These are phyloP conservation scores for Grammomys surdaster DNA, from an alignment of 2,113 vertebrate genomes.

Conservation along the genomic window DNA sequence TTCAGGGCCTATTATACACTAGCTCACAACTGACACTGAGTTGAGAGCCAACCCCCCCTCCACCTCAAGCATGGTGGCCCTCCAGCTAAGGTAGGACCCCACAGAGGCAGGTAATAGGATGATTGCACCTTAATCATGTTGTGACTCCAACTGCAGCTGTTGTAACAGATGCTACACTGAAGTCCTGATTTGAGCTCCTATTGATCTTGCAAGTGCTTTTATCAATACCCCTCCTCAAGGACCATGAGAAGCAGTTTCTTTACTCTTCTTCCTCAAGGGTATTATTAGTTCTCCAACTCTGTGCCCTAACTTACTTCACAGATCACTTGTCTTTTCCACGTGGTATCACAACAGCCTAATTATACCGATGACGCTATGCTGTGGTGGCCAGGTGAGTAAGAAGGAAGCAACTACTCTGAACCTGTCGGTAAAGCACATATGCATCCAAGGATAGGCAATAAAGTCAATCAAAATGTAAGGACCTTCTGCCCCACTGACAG, in stretches of 20 bases:
- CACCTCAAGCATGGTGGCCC: background rate
- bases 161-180: background rate
- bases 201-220: background rate
- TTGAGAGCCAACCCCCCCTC: background rate
- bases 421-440: background rate
- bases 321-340: background rate
- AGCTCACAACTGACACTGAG: background rate
- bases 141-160: background rate
- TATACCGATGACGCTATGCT: background rate
- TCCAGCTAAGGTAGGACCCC: background rate
- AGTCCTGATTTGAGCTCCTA: background rate
- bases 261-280: background rate
- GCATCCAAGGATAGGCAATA: background rate
- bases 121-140: background rate
- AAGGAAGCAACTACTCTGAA: background rate
- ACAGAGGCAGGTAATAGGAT: background rate
- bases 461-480: background rate
- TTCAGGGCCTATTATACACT: background rate
- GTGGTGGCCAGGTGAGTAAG: too few species aligned
- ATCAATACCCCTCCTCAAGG: too few species aligned
- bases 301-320: background rate
- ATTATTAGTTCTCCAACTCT: background rate
- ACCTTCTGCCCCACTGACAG: too few species aligned
- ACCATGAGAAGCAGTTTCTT: too few species aligned
- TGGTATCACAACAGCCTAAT: background rate